A percentile compares a stretch with the other conserved stretches of the same genome.
Evolutionary conservation across 2,888 invertebrate genomes (phyloP).

Genomic region (Archaeoteleia sp.): DNA sequence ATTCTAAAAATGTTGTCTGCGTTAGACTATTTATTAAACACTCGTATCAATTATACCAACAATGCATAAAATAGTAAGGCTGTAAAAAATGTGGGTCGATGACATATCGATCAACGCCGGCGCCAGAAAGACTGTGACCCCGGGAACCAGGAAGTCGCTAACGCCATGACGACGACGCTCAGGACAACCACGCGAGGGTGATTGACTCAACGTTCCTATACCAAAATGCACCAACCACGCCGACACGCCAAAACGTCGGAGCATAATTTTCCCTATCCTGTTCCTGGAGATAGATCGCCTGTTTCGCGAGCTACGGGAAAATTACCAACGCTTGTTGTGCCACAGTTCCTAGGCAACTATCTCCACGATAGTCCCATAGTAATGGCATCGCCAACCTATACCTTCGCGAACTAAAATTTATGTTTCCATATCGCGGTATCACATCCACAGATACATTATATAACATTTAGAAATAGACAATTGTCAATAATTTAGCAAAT

Average conservation of each 20-base stretch:
- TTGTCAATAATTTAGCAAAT: no score
- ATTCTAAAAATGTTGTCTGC: no score
- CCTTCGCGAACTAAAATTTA: no score
- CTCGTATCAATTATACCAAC: not conserved
- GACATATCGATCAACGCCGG: slow-evolving; percentile 65
- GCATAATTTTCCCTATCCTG: slow-evolving; percentile 27
- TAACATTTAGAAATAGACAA: no score
- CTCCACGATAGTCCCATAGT: no score
- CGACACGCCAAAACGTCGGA: slow-evolving; percentile 8
- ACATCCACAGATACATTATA: no score
- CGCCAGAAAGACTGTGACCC: slow-evolving; percentile 59
- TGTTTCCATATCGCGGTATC: no score
- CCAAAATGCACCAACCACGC: slow-evolving; percentile 5
- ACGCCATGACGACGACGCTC: slow-evolving; percentile 46
- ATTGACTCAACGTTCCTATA: slow-evolving; percentile 32
- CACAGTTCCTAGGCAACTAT: slow-evolving; percentile 44
- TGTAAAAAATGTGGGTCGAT: slow-evolving; percentile 55
- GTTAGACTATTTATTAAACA: not conserved
- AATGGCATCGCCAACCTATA: no score
- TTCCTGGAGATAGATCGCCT: not conserved
- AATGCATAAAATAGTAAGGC: no score
- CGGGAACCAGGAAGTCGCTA: slow-evolving; percentile 55
- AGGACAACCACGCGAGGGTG: slow-evolving; percentile 46
- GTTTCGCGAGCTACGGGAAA: slow-evolving; percentile 19
- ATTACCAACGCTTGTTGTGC: slow-evolving; percentile 39